phyloP scores from a whole-genome alignment of 2,113 vertebrate genomes.

The Malurus melanocephalus region DNA sequence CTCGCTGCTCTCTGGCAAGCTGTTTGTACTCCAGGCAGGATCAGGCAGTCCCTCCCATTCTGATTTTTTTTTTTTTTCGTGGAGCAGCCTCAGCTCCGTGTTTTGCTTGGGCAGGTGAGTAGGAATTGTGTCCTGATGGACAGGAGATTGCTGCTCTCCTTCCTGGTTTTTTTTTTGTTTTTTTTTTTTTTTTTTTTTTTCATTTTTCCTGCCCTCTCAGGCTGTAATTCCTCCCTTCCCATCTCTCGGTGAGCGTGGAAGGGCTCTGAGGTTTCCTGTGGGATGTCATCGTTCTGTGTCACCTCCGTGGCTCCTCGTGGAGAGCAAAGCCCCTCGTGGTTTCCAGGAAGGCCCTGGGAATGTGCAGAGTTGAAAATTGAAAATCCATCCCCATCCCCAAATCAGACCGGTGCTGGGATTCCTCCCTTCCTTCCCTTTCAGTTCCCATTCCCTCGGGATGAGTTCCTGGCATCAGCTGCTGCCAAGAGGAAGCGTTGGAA shows the following conservation, averaged over 20 bases:
- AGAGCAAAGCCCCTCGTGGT: accelerated
- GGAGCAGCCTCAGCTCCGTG: not conserved
- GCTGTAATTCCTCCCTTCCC: not conserved
- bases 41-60: not conserved
- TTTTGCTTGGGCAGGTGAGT: not conserved
- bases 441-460: not conserved
- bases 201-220: not conserved
- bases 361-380: accelerated
- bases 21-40: conserved; percentile 4
- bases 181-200: too few species aligned
- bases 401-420: not conserved
- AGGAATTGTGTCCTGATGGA: not conserved
- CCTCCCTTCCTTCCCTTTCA: not conserved
- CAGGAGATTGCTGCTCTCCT: not conserved
- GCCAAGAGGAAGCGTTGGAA: not conserved
- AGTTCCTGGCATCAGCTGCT: not conserved
- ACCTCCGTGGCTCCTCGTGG: not conserved
- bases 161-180: too few species aligned
- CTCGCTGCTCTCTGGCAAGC: conserved; percentile 25
- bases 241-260: not conserved
- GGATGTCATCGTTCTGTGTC: not conserved
- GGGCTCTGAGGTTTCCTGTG: not conserved
- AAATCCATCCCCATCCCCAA: not conserved
- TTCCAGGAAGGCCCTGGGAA: not conserved
- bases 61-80: accelerated